Percentiles rank a stretch among this genome's conserved stretches.
Conservation (phyloP, 37 sponge, comb jelly and placozoan species). For the Bolinopsis microptera region DNA sequence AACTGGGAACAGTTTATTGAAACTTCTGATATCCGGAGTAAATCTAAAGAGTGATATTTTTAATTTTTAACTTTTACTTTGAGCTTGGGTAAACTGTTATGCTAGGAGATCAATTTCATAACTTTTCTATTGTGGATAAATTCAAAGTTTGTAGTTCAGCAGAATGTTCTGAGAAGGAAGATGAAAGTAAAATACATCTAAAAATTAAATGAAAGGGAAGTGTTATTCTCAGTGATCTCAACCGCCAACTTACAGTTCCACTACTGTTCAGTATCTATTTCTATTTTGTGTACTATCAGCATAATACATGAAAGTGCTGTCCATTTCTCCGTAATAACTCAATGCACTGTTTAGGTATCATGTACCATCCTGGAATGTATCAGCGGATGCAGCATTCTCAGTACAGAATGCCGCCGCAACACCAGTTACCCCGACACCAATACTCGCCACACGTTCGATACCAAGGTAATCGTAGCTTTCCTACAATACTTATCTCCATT, state of each 20-base stretch:
- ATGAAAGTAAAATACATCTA: no score
- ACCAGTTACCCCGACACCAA: not conserved
- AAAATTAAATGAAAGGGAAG: no score
- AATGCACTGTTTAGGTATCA: not conserved
- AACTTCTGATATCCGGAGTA: not conserved
- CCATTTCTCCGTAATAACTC: not conserved
- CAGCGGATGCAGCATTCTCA: not conserved
- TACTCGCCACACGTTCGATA: not conserved
- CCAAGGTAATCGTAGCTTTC: no score
- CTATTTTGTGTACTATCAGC: not conserved
- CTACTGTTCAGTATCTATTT: not conserved
- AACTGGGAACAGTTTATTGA: slow-evolving; percentile 81
- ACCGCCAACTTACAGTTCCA: no score
- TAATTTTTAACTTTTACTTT: not conserved
- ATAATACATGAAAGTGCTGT: not conserved
- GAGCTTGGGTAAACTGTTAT: no score
- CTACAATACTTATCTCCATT: no score
- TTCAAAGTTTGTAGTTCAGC: no score
- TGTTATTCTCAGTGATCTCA: no score
- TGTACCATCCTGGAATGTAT: not conserved
- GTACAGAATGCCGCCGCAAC: not conserved
- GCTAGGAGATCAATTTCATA: no score
- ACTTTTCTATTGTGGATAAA: no score
- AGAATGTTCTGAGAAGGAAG: no score
- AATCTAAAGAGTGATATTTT: not conserved